Conservation (phyloP, 2,113 vertebrate genomes). For the Marmota monax region DNA sequence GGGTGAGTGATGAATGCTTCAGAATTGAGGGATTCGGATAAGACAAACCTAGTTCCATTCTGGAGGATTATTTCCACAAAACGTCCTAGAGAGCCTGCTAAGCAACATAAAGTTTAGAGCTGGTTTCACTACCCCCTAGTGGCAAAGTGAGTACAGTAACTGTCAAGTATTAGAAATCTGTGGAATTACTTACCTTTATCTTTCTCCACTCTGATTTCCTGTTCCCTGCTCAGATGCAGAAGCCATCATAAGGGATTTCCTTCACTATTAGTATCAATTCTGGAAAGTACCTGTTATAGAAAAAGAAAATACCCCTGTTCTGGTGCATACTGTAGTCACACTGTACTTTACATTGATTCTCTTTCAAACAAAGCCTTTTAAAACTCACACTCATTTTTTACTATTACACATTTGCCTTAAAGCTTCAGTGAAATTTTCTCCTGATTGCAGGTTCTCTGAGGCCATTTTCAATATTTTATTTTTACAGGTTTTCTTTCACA, state of each 20-base stretch:
- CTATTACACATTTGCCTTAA: not conserved
- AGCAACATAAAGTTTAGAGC: not conserved
- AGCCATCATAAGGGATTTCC: not conserved
- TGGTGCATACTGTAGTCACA: not conserved
- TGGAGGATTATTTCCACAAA: conserved; percentile 47
- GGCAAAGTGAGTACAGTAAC: not conserved
- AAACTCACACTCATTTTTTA: not conserved
- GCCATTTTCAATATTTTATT: not conserved
- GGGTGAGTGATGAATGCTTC: conserved; percentile 88
- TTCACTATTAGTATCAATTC: conserved; percentile 14
- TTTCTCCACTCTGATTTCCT: not conserved
- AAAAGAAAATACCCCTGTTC: not conserved
- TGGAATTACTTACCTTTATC: not conserved
- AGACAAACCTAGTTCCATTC: not conserved
- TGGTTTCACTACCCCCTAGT: not conserved
- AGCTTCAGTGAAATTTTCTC: conserved; percentile 23
- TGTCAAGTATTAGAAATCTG: not conserved
- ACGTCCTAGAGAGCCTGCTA: not conserved
- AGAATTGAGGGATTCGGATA: not conserved
- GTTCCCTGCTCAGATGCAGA: not conserved
- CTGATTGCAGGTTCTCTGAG: not conserved
- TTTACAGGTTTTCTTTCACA: conserved; percentile 18
- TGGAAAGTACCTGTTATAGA: not conserved
- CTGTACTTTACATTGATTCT: not conserved
- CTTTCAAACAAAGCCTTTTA: not conserved